Percentiles rank a stretch among this genome's conserved stretches.
phyloP scores from a whole-genome alignment of 2,797 vertebrate species.

The Sebastes steindachneri region DNA sequence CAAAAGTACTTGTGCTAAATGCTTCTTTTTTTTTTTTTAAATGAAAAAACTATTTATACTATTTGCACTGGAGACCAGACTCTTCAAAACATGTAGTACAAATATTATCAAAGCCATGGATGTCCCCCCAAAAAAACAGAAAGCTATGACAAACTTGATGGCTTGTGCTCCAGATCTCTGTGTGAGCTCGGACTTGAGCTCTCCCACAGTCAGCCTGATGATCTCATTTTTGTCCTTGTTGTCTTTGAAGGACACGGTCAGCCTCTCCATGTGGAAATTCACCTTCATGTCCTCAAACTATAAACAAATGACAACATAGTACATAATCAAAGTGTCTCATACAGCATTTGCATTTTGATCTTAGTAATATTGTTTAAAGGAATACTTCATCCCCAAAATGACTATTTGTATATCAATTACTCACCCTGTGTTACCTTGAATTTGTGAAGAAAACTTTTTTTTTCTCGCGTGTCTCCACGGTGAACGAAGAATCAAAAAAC shows the following conservation, averaged over 20 bases:
- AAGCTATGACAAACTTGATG: slow-evolving; percentile 83
- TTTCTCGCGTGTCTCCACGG: no score
- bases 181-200: slow-evolving; percentile 88
- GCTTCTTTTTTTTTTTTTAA: not conserved
- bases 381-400: not conserved
- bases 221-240: slow-evolving; percentile 86
- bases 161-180: slow-evolving; percentile 97
- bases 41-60: not conserved
- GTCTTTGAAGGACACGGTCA: slow-evolving; percentile 91
- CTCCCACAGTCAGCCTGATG: slow-evolving; percentile 88
- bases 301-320: slow-evolving; percentile 20
- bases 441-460: not conserved
- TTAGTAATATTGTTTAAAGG: not conserved
- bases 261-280: slow-evolving; percentile 89
- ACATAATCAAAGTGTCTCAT: not conserved
- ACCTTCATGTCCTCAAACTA: slow-evolving; percentile 97
- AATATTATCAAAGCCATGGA: not conserved
- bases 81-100: not conserved
- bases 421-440: not conserved
- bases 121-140: not conserved
- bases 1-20: not conserved
- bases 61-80: not conserved
- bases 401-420: not conserved
- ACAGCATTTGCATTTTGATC: not conserved
- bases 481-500: no score